Conservation (phyloP, 2,888 invertebrate species). For the Mellilla xanthometata region DNA sequence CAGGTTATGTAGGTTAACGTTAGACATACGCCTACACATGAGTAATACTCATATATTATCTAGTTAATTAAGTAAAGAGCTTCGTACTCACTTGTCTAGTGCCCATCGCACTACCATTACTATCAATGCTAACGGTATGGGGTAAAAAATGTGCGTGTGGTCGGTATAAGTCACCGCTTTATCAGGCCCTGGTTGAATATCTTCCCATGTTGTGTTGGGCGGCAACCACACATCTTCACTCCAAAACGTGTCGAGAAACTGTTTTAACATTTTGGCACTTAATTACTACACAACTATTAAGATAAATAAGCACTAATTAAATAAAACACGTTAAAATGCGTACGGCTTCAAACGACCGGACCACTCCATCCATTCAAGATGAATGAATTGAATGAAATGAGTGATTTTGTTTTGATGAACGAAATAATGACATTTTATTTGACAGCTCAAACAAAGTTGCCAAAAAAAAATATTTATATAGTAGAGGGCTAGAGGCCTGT, state of each 20-base stretch:
- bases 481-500: too few relatives aligned
- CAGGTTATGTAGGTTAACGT: constrained; percentile 31
- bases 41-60: constrained; percentile 13
- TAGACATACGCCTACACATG: constrained; percentile 23
- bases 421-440: not conserved
- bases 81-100: constrained; percentile 90
- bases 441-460: not conserved
- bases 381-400: constrained; percentile 6
- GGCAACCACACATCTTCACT: constrained; percentile 95
- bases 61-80: constrained; percentile 15
- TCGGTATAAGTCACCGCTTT: constrained; percentile 90
- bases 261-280: constrained; percentile 59
- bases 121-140: constrained; percentile 91
- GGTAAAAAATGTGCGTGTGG: constrained; percentile 90
- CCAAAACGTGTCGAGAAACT: constrained; percentile 86
- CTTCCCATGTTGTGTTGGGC: constrained; percentile 94
- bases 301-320: constrained; percentile 17
- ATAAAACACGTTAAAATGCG: constrained; percentile 15
- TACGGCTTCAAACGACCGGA: constrained; percentile 6
- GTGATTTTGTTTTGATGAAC: not conserved
- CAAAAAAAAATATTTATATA: not conserved
- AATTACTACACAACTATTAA: constrained; percentile 16
- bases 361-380: constrained; percentile 6
- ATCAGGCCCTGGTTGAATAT: constrained; percentile 89
- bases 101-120: constrained; percentile 89